A percentile compares a stretch with the other conserved stretches of the same genome.
phyloP scores from a whole-genome alignment of 2,113 vertebrate genomes.

The Pseudonaja textilis region DNA sequence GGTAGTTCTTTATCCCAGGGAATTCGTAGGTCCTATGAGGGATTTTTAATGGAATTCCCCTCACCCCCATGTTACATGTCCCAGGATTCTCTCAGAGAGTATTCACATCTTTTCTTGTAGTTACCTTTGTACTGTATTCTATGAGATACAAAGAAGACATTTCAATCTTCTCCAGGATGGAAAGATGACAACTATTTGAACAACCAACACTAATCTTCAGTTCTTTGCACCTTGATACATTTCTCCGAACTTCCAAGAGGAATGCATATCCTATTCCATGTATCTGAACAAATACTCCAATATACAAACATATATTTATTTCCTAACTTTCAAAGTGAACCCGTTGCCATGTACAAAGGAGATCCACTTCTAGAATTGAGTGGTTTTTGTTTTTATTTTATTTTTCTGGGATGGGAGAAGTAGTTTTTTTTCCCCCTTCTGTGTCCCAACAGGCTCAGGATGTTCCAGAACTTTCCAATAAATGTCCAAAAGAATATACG shows the following conservation, averaged over 20 bases:
- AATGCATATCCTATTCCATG: not conserved
- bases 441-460: not conserved
- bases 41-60: not conserved
- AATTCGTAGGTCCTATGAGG: not conserved
- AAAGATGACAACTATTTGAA: not conserved
- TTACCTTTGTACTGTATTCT: too few relatives aligned
- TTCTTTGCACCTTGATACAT: not conserved
- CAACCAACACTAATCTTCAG: not conserved
- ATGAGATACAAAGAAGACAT: not conserved
- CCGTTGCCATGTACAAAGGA: too few relatives aligned
- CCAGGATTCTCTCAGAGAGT: not conserved
- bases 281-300: not conserved
- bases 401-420: not conserved
- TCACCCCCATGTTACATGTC: not conserved
- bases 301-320: not conserved
- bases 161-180: not conserved
- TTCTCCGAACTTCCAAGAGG: not conserved
- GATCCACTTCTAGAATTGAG: not conserved
- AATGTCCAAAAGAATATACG: not conserved
- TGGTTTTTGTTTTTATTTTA: not conserved
- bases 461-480: not conserved
- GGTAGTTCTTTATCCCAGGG: not conserved
- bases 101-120: not conserved
- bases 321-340: not conserved
- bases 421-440: too few relatives aligned